Evolutionary conservation across 2,797 vertebrate genomes (phyloP).

Genomic region (Carapus acus): DNA sequence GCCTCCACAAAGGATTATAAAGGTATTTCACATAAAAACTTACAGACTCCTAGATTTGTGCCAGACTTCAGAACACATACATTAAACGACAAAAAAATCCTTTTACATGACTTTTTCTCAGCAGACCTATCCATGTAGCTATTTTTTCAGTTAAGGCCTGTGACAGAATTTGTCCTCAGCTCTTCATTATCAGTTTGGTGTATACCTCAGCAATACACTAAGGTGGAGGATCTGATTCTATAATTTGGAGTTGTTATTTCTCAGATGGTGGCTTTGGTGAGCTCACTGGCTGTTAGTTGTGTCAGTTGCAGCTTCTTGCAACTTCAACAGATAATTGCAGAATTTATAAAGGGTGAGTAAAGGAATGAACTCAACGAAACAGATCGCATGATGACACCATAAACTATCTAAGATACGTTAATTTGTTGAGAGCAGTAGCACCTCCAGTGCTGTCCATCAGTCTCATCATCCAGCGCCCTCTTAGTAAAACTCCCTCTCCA

Average conservation of each 20-base stretch:
- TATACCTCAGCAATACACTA: background rate
- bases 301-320: conserved; percentile 1
- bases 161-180: conserved; percentile 1
- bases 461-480: too few species aligned
- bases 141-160: background rate
- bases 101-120: conserved; percentile 6
- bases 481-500: too few species aligned
- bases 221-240: conserved; percentile 21
- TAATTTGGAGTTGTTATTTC: conserved; percentile 3
- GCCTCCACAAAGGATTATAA: too few species aligned
- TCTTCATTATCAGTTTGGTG: too few species aligned
- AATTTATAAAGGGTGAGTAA: too few species aligned
- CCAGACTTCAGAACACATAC: conserved; percentile 16
- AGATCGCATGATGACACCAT: too few species aligned
- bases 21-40: conserved; percentile 42
- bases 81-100: conserved; percentile 1
- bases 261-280: background rate
- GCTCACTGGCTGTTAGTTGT: background rate
- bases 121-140: background rate
- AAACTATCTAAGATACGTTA: too few species aligned
- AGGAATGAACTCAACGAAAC: too few species aligned
- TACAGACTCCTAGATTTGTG: conserved; percentile 4
- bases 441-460: too few species aligned
- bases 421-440: too few species aligned
- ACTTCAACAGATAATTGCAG: too few species aligned